Evolutionary conservation across 2,888 invertebrate species (phyloP).

Genomic region (Eupithecia subumbrata): DNA sequence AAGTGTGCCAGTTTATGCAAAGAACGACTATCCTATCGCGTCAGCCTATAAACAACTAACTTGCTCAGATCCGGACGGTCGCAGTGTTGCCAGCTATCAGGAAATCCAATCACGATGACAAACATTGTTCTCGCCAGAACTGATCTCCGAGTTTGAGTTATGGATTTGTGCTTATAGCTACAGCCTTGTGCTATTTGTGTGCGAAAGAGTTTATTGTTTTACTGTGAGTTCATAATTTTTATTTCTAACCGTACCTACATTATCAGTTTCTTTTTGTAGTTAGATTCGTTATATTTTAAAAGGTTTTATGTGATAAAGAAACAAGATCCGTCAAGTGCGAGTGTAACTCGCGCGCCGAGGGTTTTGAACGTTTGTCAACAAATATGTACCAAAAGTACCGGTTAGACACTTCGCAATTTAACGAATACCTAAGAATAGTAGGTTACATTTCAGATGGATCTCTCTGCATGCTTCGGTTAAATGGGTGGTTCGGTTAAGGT

Average conservation of each 20-base stretch:
- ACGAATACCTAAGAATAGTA: too few species aligned
- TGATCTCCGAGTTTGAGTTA: constrained; percentile 47
- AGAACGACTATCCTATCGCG: constrained; percentile 25
- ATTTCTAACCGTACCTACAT: neutral
- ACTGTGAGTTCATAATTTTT: neutral
- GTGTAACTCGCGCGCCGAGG: too few species aligned
- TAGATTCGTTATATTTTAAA: neutral
- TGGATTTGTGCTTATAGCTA: constrained; percentile 23
- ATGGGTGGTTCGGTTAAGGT: too few species aligned
- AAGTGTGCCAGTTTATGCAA: constrained; percentile 22
- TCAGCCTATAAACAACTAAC: constrained; percentile 51
- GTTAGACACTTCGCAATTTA: too few species aligned
- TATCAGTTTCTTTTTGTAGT: neutral
- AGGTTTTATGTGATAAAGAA: neutral
- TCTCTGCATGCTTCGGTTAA: too few species aligned
- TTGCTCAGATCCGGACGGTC: constrained; percentile 50
- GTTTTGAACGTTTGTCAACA: too few species aligned
- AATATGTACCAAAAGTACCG: too few species aligned
- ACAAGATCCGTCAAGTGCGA: too few species aligned
- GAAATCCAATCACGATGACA: constrained; percentile 57
- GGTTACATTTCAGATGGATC: too few species aligned
- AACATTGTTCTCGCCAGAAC: constrained; percentile 52
- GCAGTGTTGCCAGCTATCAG: constrained; percentile 49
- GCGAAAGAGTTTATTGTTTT: neutral
- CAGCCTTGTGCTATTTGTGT: constrained; percentile 17